Evolutionary conservation across 2,797 vertebrate species (phyloP).

Genomic region (Caiman crocodilus): DNA sequence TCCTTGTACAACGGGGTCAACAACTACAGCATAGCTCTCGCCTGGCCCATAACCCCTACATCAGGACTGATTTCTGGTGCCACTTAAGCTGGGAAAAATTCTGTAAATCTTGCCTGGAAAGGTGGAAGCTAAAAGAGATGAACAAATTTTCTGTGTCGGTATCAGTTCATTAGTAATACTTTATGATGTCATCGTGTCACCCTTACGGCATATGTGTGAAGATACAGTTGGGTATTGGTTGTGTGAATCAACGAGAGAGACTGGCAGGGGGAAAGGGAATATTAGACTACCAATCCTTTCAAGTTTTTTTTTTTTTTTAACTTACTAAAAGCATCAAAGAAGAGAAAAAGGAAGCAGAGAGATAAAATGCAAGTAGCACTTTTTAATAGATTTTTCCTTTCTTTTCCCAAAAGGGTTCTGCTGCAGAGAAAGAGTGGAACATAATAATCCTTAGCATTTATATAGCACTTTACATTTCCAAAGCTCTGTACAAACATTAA

Average conservation of each 20-base stretch:
- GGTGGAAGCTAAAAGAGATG: background rate
- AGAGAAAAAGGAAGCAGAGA: conserved; percentile 56
- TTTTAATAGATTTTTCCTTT: conserved; percentile 75
- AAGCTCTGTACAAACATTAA: conserved; percentile 78
- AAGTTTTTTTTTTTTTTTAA: background rate
- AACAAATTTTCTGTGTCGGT: background rate
- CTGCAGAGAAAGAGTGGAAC: conserved; percentile 75
- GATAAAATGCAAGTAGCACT: conserved; percentile 69
- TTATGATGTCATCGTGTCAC: background rate
- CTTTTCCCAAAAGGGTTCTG: conserved; percentile 74
- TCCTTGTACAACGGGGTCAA: background rate
- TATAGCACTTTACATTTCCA: conserved; percentile 77
- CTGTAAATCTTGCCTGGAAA: background rate
- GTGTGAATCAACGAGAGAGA: background rate
- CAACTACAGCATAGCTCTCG: background rate
- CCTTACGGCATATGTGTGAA: conserved; percentile 47
- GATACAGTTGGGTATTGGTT: background rate
- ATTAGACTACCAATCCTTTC: conserved; percentile 34
- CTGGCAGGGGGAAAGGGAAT: conserved; percentile 29
- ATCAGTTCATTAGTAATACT: background rate
- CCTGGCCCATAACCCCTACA: background rate
- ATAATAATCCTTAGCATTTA: conserved; percentile 78
- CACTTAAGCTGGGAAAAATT: background rate
- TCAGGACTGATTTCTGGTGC: background rate
- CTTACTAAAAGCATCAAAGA: conserved; percentile 70